These are phyloP conservation scores for Neoniphon sammara DNA, from an alignment of 2,797 vertebrate genomes.

Conservation along the genomic window DNA sequence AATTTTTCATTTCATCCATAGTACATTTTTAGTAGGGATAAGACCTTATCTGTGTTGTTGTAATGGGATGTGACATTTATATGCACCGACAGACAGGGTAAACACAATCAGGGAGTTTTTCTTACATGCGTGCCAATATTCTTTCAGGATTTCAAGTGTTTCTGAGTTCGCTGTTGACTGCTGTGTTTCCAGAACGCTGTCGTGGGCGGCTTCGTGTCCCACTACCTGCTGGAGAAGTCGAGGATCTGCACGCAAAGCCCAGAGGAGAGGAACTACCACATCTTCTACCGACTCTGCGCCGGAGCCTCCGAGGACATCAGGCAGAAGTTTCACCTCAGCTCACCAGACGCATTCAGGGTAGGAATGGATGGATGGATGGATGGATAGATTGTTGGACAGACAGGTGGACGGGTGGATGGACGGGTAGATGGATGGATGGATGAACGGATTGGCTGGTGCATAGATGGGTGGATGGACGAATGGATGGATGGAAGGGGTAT, in stretches of 20 bases:
- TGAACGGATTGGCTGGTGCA: too few relatives aligned
- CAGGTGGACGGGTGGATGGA: too few relatives aligned
- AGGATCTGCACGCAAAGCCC: slow-evolving; percentile 93
- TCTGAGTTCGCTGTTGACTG: not conserved
- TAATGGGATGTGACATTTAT: too few relatives aligned
- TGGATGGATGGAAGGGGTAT: too few relatives aligned
- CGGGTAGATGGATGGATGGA: too few relatives aligned
- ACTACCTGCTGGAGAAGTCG: slow-evolving; percentile 98
- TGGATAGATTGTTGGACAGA: not conserved
- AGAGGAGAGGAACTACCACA: slow-evolving; percentile 98
- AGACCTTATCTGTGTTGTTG: too few relatives aligned
- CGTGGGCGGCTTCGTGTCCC: slow-evolving; percentile 96
- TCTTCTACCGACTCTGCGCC: slow-evolving; percentile 96
- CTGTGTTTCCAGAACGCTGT: slow-evolving; percentile 86
- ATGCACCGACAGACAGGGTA: too few relatives aligned
- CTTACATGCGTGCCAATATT: too few relatives aligned
- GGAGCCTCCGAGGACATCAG: slow-evolving; percentile 93
- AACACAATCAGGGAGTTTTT: too few relatives aligned
- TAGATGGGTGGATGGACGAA: too few relatives aligned
- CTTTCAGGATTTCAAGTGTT: not conserved
- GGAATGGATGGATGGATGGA: not conserved
- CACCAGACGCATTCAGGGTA: slow-evolving; percentile 94
- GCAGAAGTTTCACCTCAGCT: slow-evolving; percentile 90
- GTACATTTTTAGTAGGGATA: too few relatives aligned
- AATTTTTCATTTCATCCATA: too few relatives aligned